Evolutionary conservation across 2,888 invertebrate genomes (phyloP).

Genomic region (Bibio marci): DNA sequence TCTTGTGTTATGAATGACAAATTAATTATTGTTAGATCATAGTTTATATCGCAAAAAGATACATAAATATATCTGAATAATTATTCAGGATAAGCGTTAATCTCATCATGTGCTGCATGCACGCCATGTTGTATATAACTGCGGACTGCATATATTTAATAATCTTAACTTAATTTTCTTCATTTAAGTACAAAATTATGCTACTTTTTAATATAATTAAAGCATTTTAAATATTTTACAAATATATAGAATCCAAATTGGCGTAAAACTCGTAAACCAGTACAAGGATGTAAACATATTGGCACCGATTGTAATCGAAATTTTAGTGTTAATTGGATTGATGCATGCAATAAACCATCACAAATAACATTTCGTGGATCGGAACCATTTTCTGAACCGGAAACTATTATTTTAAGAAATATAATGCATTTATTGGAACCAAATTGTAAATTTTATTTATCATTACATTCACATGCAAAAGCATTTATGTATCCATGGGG

Average conservation of each 20-base stretch:
- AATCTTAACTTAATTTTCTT: no score
- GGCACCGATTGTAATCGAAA: constrained; percentile 52
- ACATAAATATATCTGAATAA: no score
- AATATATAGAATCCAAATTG: constrained; percentile 33
- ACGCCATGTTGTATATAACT: no score
- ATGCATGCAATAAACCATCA: constrained; percentile 14
- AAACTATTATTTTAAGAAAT: constrained; percentile 23
- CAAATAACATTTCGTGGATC: constrained; percentile 24
- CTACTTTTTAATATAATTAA: no score
- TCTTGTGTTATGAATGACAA: no score
- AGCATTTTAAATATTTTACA: no score
- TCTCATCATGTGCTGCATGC: no score
- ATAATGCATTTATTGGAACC: constrained; percentile 18
- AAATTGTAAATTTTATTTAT: constrained; percentile 23
- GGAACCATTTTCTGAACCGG: constrained; percentile 25
- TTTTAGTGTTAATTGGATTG: constrained; percentile 42
- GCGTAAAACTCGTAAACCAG: constrained; percentile 38
- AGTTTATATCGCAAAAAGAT: no score
- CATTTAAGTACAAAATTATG: no score
- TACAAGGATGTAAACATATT: constrained; percentile 18
- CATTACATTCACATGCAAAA: constrained; percentile 27
- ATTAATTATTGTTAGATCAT: no score
- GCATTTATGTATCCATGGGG: constrained; percentile 29
- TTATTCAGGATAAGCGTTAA: no score
- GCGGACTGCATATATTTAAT: no score